These are phyloP conservation scores for Yoshiicerus persimilis DNA, from an alignment of 1,140 invertebrate species.

Conservation along the genomic window DNA sequence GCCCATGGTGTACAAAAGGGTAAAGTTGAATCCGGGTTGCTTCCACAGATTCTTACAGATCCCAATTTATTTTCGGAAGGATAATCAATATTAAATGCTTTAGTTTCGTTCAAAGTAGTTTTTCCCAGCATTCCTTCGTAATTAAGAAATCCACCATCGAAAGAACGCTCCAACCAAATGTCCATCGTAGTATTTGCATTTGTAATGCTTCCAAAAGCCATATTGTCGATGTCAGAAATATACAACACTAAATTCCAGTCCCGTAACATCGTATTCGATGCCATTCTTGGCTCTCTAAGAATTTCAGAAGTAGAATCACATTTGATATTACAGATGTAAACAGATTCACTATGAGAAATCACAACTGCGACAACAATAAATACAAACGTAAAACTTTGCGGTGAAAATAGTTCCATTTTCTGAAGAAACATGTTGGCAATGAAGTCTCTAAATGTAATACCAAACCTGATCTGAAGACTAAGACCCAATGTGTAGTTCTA, in stretches of 20 bases:
- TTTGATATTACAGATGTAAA: constrained; percentile 29
- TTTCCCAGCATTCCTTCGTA: constrained; percentile 20
- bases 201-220: constrained; percentile 28
- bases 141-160: constrained; percentile 31
- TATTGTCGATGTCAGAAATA: constrained; percentile 41
- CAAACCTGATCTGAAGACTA: no score
- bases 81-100: constrained; percentile 41
- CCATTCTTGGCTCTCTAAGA: not conserved
- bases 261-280: not conserved
- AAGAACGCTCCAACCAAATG: constrained; percentile 41
- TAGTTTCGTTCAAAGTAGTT: not conserved
- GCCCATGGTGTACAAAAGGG: constrained; percentile 39
- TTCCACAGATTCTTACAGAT: constrained; percentile 36
- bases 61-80: constrained; percentile 10
- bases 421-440: no score
- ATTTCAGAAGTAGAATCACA: constrained; percentile 6
- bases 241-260: not conserved
- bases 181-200: constrained; percentile 24
- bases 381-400: no score
- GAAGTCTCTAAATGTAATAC: no score
- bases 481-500: no score
- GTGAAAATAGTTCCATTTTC: not conserved
- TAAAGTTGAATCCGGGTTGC: not conserved
- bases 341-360: not conserved
- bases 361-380: no score